Evolutionary conservation across 2,113 vertebrate genomes (phyloP).

Genomic region (Microcebus murinus): DNA sequence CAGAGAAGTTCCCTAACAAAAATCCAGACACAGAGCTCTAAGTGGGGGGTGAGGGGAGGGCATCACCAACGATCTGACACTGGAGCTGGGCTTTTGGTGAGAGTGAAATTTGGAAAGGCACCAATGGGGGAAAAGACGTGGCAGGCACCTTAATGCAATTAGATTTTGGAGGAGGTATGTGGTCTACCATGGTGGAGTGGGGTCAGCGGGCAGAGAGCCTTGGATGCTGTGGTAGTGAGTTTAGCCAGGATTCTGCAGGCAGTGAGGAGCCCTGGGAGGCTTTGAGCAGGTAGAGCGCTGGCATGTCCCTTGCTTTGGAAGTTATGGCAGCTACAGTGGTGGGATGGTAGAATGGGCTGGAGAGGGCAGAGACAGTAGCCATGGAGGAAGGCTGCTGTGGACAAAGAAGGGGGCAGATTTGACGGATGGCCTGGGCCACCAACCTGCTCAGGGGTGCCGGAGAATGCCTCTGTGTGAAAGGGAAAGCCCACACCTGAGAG

Average conservation of each 20-base stretch:
- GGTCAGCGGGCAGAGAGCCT: background rate
- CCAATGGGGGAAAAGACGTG: fast-evolving
- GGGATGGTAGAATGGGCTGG: background rate
- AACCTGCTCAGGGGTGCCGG: background rate
- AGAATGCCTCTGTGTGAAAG: fast-evolving
- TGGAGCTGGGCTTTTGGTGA: background rate
- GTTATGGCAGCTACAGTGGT: fast-evolving
- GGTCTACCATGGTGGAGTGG: background rate
- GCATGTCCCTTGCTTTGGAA: background rate
- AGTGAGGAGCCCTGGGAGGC: no score
- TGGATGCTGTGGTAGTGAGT: background rate
- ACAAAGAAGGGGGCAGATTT: background rate
- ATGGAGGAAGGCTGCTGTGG: background rate
- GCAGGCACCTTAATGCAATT: background rate
- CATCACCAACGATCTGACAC: no score
- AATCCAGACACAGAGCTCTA: fast-evolving
- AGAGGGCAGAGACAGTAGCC: background rate
- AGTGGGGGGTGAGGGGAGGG: fast-evolving
- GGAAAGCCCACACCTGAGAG: background rate
- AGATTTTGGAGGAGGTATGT: background rate
- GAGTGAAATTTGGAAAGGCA: background rate
- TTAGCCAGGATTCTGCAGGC: background rate
- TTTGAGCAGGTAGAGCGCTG: background rate
- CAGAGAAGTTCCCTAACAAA: background rate
- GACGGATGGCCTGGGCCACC: background rate